These are phyloP conservation scores for Callionymus lyra DNA, from an alignment of 2,113 vertebrate species.

Conservation along the genomic window DNA sequence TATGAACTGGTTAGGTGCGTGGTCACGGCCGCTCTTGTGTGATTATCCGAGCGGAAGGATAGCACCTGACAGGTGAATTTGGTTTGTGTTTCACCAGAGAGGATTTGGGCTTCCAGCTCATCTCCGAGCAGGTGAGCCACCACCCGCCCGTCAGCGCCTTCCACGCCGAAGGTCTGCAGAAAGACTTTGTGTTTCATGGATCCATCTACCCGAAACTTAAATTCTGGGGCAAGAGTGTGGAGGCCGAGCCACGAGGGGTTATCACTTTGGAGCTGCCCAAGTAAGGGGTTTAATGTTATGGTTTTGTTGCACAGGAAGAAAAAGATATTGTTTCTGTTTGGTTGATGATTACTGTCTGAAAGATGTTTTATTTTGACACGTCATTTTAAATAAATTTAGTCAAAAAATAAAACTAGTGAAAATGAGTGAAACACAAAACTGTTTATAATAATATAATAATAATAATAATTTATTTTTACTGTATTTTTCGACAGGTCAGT, in stretches of 20 bases:
- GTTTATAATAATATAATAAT: too few species aligned
- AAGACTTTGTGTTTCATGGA: slow-evolving; percentile 93
- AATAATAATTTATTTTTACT: too few species aligned
- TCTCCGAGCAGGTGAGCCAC: slow-evolving; percentile 97
- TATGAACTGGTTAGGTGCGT: slow-evolving; percentile 89
- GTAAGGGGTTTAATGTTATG: slow-evolving; percentile 73
- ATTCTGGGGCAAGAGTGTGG: slow-evolving; percentile 98
- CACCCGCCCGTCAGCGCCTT: slow-evolving; percentile 95
- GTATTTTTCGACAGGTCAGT: too few species aligned
- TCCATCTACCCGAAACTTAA: slow-evolving; percentile 98
- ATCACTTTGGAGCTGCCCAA: slow-evolving; percentile 96
- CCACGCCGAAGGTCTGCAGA: slow-evolving; percentile 87
- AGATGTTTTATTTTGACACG: too few species aligned
- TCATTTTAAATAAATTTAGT: too few species aligned
- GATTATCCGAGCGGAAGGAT: too few species aligned
- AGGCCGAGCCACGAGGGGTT: slow-evolving; percentile 90
- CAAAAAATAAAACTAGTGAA: too few species aligned
- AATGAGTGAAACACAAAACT: too few species aligned
- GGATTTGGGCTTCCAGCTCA: slow-evolving; percentile 91
- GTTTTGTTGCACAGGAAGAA: too few species aligned
- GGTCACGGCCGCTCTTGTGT: background rate
- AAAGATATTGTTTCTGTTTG: too few species aligned
- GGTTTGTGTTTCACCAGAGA: slow-evolving; percentile 64
- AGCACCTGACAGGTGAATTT: background rate
- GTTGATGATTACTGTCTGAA: too few species aligned